These are phyloP conservation scores for Gambelia wislizenii DNA, from an alignment of 2,797 vertebrate genomes.

Conservation along the genomic window DNA sequence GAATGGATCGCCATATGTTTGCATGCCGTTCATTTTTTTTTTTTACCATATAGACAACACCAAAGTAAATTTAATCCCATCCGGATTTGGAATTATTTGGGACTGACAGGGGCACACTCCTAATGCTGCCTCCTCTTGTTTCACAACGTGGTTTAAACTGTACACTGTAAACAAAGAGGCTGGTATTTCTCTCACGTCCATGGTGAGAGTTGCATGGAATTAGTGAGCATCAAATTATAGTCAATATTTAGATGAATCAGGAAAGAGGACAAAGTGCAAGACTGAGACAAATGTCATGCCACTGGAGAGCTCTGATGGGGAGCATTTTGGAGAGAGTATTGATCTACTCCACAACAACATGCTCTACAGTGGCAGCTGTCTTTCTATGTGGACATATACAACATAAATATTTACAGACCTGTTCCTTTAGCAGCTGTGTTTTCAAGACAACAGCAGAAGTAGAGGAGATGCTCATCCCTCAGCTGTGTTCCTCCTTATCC, in stretches of 20 bases:
- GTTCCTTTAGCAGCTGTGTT: constrained; percentile 4
- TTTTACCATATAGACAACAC: no score
- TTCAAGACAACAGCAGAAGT: background rate
- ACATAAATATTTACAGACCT: constrained; percentile 7
- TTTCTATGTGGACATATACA: background rate
- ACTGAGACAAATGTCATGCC: background rate
- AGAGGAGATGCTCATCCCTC: background rate
- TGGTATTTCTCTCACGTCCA: background rate
- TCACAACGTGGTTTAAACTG: background rate
- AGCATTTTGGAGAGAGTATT: background rate
- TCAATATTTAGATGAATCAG: background rate
- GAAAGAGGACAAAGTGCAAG: background rate
- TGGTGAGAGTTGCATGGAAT: background rate
- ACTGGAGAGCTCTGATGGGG: background rate
- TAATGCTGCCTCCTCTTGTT: background rate
- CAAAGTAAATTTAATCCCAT: background rate
- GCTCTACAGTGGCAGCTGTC: background rate
- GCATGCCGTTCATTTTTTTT: no score
- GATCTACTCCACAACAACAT: background rate
- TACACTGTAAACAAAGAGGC: background rate
- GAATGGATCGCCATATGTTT: no score
- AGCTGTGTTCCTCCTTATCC: background rate
- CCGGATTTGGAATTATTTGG: background rate
- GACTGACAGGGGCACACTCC: no score
- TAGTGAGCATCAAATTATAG: background rate